These are phyloP conservation scores for Drosophila putrida DNA, from an alignment of 2,888 invertebrate genomes.

Conservation along the genomic window DNA sequence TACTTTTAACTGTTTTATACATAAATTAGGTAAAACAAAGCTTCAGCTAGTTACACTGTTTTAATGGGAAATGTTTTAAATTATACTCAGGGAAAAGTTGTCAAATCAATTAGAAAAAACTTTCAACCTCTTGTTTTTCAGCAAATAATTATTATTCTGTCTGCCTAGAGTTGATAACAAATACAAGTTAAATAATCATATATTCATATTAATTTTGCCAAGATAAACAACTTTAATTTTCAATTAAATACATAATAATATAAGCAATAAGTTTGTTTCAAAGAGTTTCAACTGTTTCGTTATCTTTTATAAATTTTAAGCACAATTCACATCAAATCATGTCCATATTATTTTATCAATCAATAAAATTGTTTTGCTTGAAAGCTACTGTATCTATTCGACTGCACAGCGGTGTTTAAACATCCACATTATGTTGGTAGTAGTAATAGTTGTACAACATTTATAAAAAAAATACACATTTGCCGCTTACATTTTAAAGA, in stretches of 20 bases:
- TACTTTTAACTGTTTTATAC: background rate
- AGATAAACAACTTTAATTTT: background rate
- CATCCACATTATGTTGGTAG: background rate
- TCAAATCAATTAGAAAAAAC: background rate
- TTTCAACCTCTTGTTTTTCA: background rate
- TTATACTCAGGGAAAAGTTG: background rate
- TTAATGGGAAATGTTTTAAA: background rate
- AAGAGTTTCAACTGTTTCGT: background rate
- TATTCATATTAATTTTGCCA: background rate
- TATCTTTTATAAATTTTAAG: background rate
- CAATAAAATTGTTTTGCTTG: background rate
- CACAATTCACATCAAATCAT: background rate
- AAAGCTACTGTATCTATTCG: slow-evolving; percentile 11
- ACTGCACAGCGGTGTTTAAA: slow-evolving; percentile 17
- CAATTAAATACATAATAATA: background rate
- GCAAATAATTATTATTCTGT: background rate
- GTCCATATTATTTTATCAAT: background rate
- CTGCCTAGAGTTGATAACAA: background rate
- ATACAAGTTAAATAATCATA: background rate
- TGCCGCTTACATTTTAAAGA: slow-evolving; percentile 28
- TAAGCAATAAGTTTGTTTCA: too few species aligned
- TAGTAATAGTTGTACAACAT: slow-evolving; percentile 3
- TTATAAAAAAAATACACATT: slow-evolving; percentile 15
- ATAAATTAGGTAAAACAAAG: background rate
- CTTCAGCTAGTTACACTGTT: background rate